A percentile compares a stretch with the other conserved stretches of the same genome.
Conservation (phyloP, 1,140 invertebrate genomes). For the Centruroides sculpturatus region DNA sequence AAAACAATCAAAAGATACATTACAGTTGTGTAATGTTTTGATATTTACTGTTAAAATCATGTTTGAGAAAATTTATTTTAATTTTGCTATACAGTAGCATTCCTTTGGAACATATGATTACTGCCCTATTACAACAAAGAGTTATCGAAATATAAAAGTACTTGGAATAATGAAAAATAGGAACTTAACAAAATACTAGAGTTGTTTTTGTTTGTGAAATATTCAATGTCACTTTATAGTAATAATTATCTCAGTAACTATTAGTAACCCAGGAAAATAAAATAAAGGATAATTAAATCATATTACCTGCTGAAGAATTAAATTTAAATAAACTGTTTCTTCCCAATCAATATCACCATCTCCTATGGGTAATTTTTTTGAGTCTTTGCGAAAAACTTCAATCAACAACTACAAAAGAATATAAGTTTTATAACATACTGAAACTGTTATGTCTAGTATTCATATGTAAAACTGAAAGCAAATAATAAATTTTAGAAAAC, state of each 20-base stretch:
- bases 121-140: no score
- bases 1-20: no score
- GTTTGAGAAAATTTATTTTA: no score
- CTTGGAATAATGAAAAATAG: no score
- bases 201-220: no score
- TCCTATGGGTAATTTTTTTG: constrained; percentile 84
- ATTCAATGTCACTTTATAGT: no score
- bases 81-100: no score
- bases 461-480: neutral
- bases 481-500: neutral
- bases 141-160: no score
- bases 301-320: constrained; percentile 81
- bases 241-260: neutral
- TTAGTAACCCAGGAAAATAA: neutral
- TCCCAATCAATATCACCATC: constrained; percentile 97
- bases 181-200: no score
- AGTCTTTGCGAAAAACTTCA: constrained; percentile 88
- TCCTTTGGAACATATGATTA: no score
- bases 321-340: constrained; percentile 96
- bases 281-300: neutral
- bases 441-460: neutral
- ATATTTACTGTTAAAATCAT: no score
- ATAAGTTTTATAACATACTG: neutral
- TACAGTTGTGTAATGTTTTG: no score
- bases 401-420: constrained; percentile 56